phyloP scores from a whole-genome alignment of 2,888 invertebrate species.

The Calephelis perditalis region DNA sequence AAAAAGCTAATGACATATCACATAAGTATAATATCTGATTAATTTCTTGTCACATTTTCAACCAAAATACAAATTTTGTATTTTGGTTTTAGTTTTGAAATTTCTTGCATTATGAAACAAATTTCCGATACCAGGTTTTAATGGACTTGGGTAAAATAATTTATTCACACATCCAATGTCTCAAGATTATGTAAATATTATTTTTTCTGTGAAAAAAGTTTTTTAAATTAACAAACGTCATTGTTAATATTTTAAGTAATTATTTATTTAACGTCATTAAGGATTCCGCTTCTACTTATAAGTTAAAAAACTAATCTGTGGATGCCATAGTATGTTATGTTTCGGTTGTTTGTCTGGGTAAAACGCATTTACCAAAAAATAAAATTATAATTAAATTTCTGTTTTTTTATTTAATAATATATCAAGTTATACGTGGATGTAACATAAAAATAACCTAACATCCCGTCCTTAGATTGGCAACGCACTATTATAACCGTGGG shows the following conservation, averaged over 20 bases:
- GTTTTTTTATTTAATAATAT: conserved; percentile 33
- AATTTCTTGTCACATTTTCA: too few relatives aligned
- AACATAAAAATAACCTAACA: too few relatives aligned
- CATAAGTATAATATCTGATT: too few relatives aligned
- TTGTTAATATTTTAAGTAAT: conserved; percentile 48
- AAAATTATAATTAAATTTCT: conserved; percentile 47
- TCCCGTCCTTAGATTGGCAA: too few relatives aligned
- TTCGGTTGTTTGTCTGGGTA: conserved; percentile 68
- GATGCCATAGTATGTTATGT: conserved; percentile 58
- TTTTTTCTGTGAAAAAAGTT: conserved; percentile 49
- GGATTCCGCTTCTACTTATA: conserved; percentile 63
- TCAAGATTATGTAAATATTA: conserved; percentile 17
- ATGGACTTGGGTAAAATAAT: too few relatives aligned
- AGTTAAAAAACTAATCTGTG: conserved; percentile 46
- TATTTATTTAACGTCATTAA: conserved; percentile 49
- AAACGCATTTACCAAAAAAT: conserved; percentile 75
- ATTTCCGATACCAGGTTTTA: too few relatives aligned
- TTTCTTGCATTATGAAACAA: too few relatives aligned
- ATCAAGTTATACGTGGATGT: background rate
- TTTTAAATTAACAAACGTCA: conserved; percentile 30
- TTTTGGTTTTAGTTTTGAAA: too few relatives aligned
- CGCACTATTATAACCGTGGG: too few relatives aligned
- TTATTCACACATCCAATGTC: background rate
- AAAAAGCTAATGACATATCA: too few relatives aligned
- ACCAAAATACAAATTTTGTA: too few relatives aligned